Base-by-base conservation (phyloP, 2,888 invertebrate genomes). In the Epinotia brunnichana region DNA sequence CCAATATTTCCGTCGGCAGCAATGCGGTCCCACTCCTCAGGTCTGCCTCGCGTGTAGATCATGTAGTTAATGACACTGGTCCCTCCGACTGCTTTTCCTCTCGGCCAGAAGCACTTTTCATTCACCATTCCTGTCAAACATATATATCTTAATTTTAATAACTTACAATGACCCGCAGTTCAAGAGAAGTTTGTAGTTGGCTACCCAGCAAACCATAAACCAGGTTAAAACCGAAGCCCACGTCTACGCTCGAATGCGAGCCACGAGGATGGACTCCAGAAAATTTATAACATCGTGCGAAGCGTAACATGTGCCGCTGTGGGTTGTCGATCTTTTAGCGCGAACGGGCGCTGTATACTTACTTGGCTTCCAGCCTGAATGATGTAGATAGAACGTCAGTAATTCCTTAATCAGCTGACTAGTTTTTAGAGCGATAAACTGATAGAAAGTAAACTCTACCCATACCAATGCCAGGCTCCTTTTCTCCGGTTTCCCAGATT, bases 61-160 rank as follows among this genome's bases (percentile, higher is more conserved):
- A 98, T 95, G 83, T 96, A 97, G 89, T 98, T 98, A 5, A 97
- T 95, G 13, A 96, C 95, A 39, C 97, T 97, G 3, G 96, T 96
- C 0, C 97, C 97, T 0, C 98, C 97, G 19, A 97, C 85, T 0
- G 95, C 96, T 82, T 95, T 95, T 0, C 97, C 97, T 74, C 96
- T 91, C 0, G 96, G 96, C 95, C 96, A 95, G 78, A 94, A 95
- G 81, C 96, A 95, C 69, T 85, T 81, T 53, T 86, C 80, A 69
- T 91, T 90, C 53, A 81, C 78, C 87, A 94, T 88, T 3, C 91
- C 92, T 87, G 81, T 17, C 76, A 81, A 77, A 74, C 9, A 35
- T 35, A 35, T 35, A 35, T 74, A 53, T 24, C 3, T 41, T 41
- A 53, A 53, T 10, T 10, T 11, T 48, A 48, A 1, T 1, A n/a